A percentile compares a stretch with the other conserved stretches of the same genome.
phyloP scores from a whole-genome alignment of 1,140 invertebrate genomes.

The Dendrolimus kikuchii region DNA sequence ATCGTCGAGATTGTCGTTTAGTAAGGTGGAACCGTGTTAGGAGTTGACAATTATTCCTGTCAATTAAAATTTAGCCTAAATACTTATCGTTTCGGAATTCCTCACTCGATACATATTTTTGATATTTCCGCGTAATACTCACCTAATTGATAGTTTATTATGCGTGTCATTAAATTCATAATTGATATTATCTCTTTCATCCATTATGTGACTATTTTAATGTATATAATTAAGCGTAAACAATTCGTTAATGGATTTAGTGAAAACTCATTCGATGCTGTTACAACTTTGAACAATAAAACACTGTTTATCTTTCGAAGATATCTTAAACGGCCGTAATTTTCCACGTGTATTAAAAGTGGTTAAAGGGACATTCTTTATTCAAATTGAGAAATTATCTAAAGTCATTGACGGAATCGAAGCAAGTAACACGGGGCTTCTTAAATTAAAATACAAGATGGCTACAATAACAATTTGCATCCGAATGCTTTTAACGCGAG shows the following conservation, averaged over 20 bases:
- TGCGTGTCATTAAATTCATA: slow-evolving; percentile 1
- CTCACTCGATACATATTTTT: slow-evolving; percentile 7
- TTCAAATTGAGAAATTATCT: slow-evolving; percentile 35
- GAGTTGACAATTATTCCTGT: slow-evolving; percentile 31
- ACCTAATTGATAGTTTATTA: slow-evolving; percentile 8
- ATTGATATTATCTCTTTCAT: slow-evolving; percentile 2
- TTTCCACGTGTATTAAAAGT: slow-evolving; percentile 28
- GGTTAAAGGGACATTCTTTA: slow-evolving; percentile 13
- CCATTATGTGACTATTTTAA: background rate
- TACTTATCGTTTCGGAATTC: slow-evolving; percentile 22
- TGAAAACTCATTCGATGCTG: slow-evolving; percentile 23
- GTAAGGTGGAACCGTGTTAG: slow-evolving; percentile 65
- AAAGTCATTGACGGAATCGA: slow-evolving; percentile 13
- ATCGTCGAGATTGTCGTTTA: slow-evolving; percentile 43
- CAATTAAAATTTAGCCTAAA: slow-evolving; percentile 31
- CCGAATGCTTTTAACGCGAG: slow-evolving; percentile 23
- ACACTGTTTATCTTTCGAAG: slow-evolving; percentile 23
- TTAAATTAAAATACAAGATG: slow-evolving; percentile 5
- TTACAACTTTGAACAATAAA: slow-evolving; percentile 17
- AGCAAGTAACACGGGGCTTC: slow-evolving; percentile 1
- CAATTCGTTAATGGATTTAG: slow-evolving; percentile 39
- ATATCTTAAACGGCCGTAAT: slow-evolving; percentile 38
- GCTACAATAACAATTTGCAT: slow-evolving; percentile 16
- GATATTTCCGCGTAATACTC: background rate
- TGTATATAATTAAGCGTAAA: slow-evolving; percentile 37